phyloP scores from a whole-genome alignment of 2,888 invertebrate genomes.

The Xestobium rufovillosum region DNA sequence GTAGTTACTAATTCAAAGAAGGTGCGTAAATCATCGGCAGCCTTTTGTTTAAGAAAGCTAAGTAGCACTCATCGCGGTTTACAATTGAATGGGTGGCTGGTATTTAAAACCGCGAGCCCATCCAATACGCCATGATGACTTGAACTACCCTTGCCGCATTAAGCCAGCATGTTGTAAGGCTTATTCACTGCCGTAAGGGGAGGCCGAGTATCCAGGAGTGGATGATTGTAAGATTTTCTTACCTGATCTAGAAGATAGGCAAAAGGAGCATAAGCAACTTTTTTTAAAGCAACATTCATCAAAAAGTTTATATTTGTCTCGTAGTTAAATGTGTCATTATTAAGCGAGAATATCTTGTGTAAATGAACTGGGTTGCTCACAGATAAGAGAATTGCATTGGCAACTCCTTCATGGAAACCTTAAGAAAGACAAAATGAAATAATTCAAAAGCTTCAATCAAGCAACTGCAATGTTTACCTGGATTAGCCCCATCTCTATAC shows the following conservation, averaged over 20 bases:
- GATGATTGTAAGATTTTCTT: slow-evolving; percentile 27
- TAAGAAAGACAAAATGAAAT: slow-evolving; percentile 22
- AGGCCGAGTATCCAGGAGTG: no score
- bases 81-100: not conserved
- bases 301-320: slow-evolving; percentile 71
- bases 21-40: slow-evolving; percentile 1
- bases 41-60: slow-evolving; percentile 4
- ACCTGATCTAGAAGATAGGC: slow-evolving; percentile 75
- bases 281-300: slow-evolving; percentile 70
- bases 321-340: slow-evolving; percentile 56
- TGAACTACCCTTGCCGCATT: no score
- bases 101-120: no score
- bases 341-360: slow-evolving; percentile 62
- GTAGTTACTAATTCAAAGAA: slow-evolving; percentile 4
- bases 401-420: slow-evolving; percentile 83
- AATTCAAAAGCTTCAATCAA: slow-evolving; percentile 2
- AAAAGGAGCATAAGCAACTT: slow-evolving; percentile 71
- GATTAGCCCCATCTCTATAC: slow-evolving; percentile 75
- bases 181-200: no score
- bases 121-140: no score
- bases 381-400: slow-evolving; percentile 71
- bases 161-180: no score
- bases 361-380: slow-evolving; percentile 71
- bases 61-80: not conserved
- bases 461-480: slow-evolving; percentile 48